Evolutionary conservation across 2,797 vertebrate species (phyloP).

Genomic region (Aeoliscus strigatus): DNA sequence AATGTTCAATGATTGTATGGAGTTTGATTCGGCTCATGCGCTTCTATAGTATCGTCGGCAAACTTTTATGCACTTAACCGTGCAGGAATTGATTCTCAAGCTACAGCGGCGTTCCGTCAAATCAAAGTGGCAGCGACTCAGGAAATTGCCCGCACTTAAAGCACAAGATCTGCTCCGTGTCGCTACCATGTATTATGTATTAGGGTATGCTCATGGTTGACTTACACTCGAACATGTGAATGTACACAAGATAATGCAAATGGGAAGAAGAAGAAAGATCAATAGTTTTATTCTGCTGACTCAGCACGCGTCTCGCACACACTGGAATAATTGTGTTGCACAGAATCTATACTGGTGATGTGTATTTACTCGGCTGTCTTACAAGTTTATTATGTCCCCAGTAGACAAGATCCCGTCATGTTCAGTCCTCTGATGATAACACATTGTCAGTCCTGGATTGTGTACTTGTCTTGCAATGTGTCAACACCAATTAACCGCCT

Average conservation of each 20-base stretch:
- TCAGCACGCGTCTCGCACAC: slow-evolving; percentile 1
- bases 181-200: not conserved
- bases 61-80: slow-evolving; percentile 6
- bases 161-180: no score
- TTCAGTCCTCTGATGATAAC: slow-evolving; percentile 40
- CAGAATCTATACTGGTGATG: slow-evolving; percentile 19
- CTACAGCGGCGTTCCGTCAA: slow-evolving; percentile 7
- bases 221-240: no score
- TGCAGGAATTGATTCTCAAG: slow-evolving; percentile 24
- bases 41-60: not conserved
- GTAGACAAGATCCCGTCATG: slow-evolving; percentile 34
- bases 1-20: slow-evolving; percentile 5
- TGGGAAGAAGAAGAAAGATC: no score
- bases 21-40: slow-evolving; percentile 5
- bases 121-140: slow-evolving; percentile 11
- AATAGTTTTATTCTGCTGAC: no score
- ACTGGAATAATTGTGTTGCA: slow-evolving; percentile 13
- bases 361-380: no score
- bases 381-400: slow-evolving; percentile 22
- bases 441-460: slow-evolving; percentile 29
- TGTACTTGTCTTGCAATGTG: slow-evolving; percentile 39
- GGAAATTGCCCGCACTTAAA: slow-evolving; percentile 8
- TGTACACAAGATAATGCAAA: no score
- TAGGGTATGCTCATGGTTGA: not conserved
- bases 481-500: slow-evolving; percentile 40